Evolutionary conservation across 2,113 vertebrate genomes (phyloP).

Genomic region (Lucifuga dentata): DNA sequence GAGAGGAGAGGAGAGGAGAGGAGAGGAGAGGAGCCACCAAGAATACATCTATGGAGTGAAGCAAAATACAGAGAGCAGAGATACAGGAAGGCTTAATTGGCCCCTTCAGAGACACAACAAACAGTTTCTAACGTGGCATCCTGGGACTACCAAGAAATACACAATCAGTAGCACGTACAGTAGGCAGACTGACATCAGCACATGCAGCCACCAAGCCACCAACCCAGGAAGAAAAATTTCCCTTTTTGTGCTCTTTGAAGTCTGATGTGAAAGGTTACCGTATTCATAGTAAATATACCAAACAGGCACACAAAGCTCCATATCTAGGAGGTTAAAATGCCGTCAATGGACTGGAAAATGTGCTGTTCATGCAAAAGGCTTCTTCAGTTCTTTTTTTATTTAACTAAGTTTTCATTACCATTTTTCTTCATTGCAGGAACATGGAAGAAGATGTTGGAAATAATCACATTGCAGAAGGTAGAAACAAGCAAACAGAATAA

Average conservation of each 20-base stretch:
- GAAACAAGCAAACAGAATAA: too few relatives aligned
- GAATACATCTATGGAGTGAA: conserved; percentile 21
- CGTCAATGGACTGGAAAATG: too few relatives aligned
- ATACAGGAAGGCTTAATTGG: conserved; percentile 62
- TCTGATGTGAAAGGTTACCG: too few relatives aligned
- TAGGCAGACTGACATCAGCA: conserved; percentile 10
- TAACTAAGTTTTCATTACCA: too few relatives aligned
- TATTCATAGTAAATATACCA: not conserved
- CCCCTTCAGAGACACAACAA: conserved; percentile 32
- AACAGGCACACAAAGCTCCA: too few relatives aligned
- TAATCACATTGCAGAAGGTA: too few relatives aligned
- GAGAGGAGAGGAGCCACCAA: conserved; percentile 19
- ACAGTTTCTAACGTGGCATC: conserved; percentile 1
- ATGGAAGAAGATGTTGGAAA: too few relatives aligned
- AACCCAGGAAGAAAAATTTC: not conserved
- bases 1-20: conserved; percentile 22
- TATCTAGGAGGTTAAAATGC: too few relatives aligned
- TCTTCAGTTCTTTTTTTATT: too few relatives aligned
- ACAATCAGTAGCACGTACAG: conserved; percentile 11
- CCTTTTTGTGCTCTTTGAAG: not conserved
- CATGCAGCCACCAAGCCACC: conserved; percentile 1
- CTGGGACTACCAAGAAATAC: conserved; percentile 9
- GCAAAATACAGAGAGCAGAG: conserved; percentile 36
- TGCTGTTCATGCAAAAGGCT: too few relatives aligned
- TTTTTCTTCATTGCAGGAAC: too few relatives aligned